A percentile compares a stretch with the other conserved stretches of the same genome.
phyloP scores from a whole-genome alignment of 2,113 vertebrate species.

The Anolis sagrei region DNA sequence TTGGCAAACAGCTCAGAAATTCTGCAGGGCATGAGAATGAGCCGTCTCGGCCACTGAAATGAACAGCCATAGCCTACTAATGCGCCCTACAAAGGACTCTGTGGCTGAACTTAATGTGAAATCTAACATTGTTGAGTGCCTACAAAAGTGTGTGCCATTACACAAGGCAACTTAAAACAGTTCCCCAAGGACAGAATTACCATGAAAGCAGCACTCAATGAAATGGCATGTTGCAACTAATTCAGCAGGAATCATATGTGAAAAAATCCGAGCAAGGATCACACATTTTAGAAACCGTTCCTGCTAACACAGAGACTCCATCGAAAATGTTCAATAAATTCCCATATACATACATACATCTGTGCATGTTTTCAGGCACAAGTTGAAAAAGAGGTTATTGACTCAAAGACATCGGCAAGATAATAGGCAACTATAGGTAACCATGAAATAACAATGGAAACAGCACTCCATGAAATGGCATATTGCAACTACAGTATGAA shows the following conservation, averaged over 20 bases:
- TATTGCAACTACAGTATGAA: no score
- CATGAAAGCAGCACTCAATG: not conserved
- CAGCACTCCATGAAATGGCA: no score
- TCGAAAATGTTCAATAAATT: not conserved
- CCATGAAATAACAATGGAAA: not conserved
- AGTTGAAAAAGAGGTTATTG: not conserved
- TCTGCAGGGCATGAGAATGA: not conserved
- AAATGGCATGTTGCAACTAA: not conserved
- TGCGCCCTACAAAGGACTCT: not conserved
- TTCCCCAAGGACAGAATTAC: not conserved
- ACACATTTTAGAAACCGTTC: no score
- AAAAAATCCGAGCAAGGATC: no score
- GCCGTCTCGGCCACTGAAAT: not conserved
- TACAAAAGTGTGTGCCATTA: not conserved
- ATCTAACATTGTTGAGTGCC: not conserved
- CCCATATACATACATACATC: not conserved
- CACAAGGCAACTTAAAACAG: not conserved
- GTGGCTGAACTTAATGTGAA: not conserved
- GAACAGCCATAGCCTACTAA: constrained; percentile 2
- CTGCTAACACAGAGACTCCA: not conserved
- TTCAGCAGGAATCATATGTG: not conserved
- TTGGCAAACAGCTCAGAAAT: not conserved
- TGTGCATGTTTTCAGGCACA: not conserved
- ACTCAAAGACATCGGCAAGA: not conserved
- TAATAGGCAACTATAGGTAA: not conserved